Base-by-base conservation (phyloP, 2,113 vertebrate genomes). In the Aegithalos caudatus region DNA sequence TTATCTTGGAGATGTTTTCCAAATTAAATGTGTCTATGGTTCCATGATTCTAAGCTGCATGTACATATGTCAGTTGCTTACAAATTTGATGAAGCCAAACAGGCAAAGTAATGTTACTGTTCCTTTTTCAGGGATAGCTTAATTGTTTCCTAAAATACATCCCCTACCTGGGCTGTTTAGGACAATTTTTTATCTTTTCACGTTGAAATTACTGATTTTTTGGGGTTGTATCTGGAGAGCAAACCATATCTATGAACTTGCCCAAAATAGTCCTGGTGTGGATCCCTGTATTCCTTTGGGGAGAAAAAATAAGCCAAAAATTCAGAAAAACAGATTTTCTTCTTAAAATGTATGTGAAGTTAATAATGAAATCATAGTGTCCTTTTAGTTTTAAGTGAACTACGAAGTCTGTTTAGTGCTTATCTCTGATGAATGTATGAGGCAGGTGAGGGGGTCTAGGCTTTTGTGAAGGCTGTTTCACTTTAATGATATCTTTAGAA, bases 391-490 rank as follows among this genome's bases (percentile, higher is more conserved):
- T 40, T 29, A 77, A n/a, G 6, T 33, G 8, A 71, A 16, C 25
- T 40, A 12, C 51, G 16, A 91, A 54, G 42, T 37, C 58, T 60
- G 19, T 38, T 33, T 69, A 56, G 51, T 74, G 18, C 10, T 9
- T 24, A 12, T 69, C 20, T 44, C 22, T 38, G 27, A 62, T 42
- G 22, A 57, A 38, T 74, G n/a, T 9, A 8, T 17, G 27, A 64
- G 29, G 12, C 66, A 71, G 37, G 5, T 48, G 38, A 3, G 4
- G 45, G 9, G 14, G n/a, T 61, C 8, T 1, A 2, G 10, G 1
- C 6, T 77, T 83, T 87, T 62, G 14, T 57, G 67, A 80, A 57
- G 50, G 10, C 27, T 33, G 21, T 6, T 31, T 81, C 19, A 17
- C 54, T 66, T 65, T 29, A 62, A 3, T 25, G 9, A 35, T 76